Conservation (phyloP, 2,797 vertebrate genomes). For the Notoglanidium macrostoma region DNA sequence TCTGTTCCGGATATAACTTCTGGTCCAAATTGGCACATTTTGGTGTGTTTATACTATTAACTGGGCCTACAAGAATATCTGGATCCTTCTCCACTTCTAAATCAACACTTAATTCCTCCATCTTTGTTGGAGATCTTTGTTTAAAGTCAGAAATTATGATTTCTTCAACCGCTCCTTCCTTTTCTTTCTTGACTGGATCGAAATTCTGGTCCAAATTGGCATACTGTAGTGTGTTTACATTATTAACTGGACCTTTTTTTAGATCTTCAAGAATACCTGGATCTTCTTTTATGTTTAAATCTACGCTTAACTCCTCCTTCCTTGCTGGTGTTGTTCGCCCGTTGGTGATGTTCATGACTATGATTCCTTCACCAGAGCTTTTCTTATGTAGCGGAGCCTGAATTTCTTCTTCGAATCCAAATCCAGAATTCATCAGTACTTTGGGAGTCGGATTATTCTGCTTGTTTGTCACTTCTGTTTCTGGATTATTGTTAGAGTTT, state of each 20-base stretch:
- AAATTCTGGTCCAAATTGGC: not conserved
- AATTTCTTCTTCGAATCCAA: slow-evolving; percentile 6
- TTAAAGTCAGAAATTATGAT: slow-evolving; percentile 15
- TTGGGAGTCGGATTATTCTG: not conserved
- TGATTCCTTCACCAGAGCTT: not conserved
- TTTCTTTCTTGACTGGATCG: not conserved
- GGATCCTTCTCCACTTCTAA: not conserved
- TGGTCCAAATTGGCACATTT: not conserved
- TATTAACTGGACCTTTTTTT: not conserved
- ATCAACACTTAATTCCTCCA: not conserved
- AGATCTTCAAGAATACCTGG: not conserved
- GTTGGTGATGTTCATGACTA: not conserved
- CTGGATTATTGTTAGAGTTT: not conserved
- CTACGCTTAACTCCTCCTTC: not conserved
- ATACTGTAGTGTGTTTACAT: not conserved
- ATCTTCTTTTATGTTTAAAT: not conserved
- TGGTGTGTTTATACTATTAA: not conserved
- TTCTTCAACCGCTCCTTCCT: not conserved
- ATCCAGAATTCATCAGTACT: slow-evolving; percentile 22
- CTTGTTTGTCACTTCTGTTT: not conserved
- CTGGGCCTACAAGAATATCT: not conserved
- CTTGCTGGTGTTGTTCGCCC: not conserved
- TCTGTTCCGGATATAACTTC: not conserved
- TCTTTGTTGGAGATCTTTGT: not conserved
- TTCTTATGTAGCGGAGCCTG: slow-evolving; percentile 23